Evolutionary conservation across 92 coral and sea anemone species (phyloP).

Genomic region (Porites divaricata): DNA sequence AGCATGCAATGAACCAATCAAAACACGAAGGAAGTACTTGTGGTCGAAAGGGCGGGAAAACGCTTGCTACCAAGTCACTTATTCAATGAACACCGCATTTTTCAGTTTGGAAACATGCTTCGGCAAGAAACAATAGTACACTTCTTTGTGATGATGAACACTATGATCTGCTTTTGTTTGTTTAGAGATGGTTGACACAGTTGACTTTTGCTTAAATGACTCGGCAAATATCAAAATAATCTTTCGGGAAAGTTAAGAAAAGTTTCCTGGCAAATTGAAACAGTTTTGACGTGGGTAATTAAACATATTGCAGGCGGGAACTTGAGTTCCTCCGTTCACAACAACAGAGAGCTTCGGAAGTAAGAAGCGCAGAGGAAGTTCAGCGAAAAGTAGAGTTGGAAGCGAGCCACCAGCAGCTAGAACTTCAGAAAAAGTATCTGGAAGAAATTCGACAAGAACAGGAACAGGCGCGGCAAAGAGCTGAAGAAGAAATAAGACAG

Average conservation of each 20-base stretch:
- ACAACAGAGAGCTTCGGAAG: conserved; percentile 89
- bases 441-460: conserved; percentile 93
- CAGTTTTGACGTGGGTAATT: too few relatives aligned
- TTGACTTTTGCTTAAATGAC: too few relatives aligned
- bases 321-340: conserved; percentile 94
- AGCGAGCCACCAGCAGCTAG: conserved; percentile 84
- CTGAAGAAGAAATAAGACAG: conserved; percentile 83
- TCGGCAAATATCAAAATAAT: too few relatives aligned
- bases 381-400: conserved; percentile 82
- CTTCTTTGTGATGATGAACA: too few relatives aligned
- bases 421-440: conserved; percentile 86
- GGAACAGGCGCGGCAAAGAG: conserved; percentile 81
- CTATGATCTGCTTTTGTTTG: too few relatives aligned
- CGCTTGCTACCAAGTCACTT: not conserved
- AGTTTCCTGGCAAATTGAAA: too few relatives aligned
- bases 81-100: too few relatives aligned
- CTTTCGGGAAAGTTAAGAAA: too few relatives aligned
- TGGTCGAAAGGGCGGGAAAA: too few relatives aligned
- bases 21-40: not conserved
- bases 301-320: conserved; percentile 68
- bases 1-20: not conserved
- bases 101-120: too few relatives aligned
- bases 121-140: too few relatives aligned
- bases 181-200: too few relatives aligned
- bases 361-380: conserved; percentile 82